These are phyloP conservation scores for Callipepla squamata DNA, from an alignment of 2,113 vertebrate species.

Conservation along the genomic window DNA sequence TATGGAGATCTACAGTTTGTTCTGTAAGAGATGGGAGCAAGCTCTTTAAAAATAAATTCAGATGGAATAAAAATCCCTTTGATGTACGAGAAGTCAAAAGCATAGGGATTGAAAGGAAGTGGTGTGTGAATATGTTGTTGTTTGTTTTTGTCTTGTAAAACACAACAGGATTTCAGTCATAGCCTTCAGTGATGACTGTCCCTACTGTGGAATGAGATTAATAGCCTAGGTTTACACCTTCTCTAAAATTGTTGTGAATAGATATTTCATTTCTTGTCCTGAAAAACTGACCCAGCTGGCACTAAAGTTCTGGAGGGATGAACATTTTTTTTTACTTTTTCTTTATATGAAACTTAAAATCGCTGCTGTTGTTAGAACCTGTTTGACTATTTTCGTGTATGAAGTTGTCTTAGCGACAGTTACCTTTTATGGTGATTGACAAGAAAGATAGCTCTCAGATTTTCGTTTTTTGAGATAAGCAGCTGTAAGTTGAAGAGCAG, in stretches of 20 bases:
- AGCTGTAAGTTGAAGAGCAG: not conserved
- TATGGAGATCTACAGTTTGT: not conserved
- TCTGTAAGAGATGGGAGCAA: not conserved
- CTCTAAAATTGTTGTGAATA: not conserved
- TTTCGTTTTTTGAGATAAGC: not conserved
- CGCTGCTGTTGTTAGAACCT: not conserved
- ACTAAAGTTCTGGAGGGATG: not conserved
- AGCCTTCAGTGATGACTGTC: not conserved
- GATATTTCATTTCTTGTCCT: not conserved
- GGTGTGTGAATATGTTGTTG: not conserved
- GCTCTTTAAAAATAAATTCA: slow-evolving; percentile 18
- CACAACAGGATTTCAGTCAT: not conserved
- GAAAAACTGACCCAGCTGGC: not conserved
- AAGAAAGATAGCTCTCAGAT: not conserved
- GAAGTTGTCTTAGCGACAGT: not conserved
- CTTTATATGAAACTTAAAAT: not conserved
- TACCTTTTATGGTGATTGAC: not conserved
- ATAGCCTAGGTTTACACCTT: not conserved
- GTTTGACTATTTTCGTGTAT: not conserved
- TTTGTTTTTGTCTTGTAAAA: not conserved
- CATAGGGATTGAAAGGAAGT: not conserved
- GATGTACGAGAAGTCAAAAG: not conserved
- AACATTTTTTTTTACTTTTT: not conserved
- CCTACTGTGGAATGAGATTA: not conserved
- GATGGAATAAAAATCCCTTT: slow-evolving; percentile 11